These are phyloP conservation scores for Hipposideros larvatus DNA, from an alignment of 2,797 vertebrate genomes.

Conservation along the genomic window DNA sequence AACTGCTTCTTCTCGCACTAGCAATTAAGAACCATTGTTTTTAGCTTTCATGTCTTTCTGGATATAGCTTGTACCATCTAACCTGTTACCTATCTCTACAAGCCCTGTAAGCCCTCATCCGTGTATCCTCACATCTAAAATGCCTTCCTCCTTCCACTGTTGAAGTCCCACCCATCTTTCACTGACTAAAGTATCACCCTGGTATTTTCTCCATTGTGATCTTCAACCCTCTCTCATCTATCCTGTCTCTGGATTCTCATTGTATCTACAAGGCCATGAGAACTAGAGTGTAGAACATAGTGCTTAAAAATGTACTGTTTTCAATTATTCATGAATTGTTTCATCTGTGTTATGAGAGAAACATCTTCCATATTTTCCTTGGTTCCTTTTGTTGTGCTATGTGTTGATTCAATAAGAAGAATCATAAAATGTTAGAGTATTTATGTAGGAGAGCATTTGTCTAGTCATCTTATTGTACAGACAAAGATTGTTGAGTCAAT, in stretches of 20 bases:
- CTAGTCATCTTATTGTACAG: not conserved
- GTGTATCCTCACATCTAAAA: not conserved
- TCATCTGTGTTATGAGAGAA: not conserved
- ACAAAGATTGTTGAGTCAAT: not conserved
- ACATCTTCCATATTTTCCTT: not conserved
- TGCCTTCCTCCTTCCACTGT: not conserved
- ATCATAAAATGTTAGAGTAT: not conserved
- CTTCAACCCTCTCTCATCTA: not conserved
- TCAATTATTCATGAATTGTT: not conserved
- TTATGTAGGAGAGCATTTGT: not conserved
- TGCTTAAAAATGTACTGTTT: not conserved
- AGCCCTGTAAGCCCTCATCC: not conserved
- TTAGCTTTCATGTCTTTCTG: not conserved
- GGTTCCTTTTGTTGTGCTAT: not conserved
- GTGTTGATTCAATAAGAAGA: not conserved
- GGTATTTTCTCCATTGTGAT: not conserved
- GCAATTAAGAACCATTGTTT: not conserved
- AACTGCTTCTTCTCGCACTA: not conserved
- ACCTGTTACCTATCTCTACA: not conserved
- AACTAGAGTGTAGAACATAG: not conserved
- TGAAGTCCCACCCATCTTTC: not conserved
- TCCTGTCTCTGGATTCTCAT: not conserved
- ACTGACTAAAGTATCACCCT: not conserved
- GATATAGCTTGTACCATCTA: not conserved
- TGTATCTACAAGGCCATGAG: not conserved